Percentiles rank a stretch among this genome's conserved stretches.
These are phyloP conservation scores for Falco berigora DNA, from an alignment of 2,797 vertebrate species.

Conservation along the genomic window DNA sequence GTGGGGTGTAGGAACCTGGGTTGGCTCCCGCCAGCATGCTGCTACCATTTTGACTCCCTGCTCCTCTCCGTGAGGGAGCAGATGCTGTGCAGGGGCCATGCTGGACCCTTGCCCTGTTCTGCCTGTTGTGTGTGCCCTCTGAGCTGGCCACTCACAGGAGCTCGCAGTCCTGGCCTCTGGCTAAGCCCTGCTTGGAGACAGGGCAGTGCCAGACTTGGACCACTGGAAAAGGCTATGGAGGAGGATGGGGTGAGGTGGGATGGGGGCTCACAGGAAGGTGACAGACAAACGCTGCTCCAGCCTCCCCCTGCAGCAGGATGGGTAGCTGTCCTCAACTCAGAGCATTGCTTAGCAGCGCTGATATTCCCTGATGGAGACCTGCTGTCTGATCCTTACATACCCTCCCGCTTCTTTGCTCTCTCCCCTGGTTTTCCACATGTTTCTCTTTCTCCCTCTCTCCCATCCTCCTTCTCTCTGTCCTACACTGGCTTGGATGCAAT, in stretches of 20 bases:
- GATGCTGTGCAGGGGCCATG: not conserved
- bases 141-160: not conserved
- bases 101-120: not conserved
- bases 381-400: not conserved
- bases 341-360: not conserved
- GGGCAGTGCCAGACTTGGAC: not conserved
- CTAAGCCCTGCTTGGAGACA: not conserved
- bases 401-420: not conserved
- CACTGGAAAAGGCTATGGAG: not conserved
- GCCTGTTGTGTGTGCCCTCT: not conserved
- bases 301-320: not conserved
- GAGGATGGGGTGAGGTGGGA: not conserved
- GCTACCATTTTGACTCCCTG: not conserved
- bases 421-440: not conserved
- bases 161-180: not conserved
- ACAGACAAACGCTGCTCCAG: not conserved
- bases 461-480: not conserved
- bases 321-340: not conserved
- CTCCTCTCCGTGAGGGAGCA: not conserved
- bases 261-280: not conserved
- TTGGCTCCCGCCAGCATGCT: not conserved
- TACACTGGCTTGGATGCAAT: constrained; percentile 60
- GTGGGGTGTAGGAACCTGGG: not conserved
- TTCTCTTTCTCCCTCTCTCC: not conserved
- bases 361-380: constrained; percentile 1